Evolutionary conservation across 2,113 vertebrate species (phyloP).

Genomic region (Casuarius casuarius): DNA sequence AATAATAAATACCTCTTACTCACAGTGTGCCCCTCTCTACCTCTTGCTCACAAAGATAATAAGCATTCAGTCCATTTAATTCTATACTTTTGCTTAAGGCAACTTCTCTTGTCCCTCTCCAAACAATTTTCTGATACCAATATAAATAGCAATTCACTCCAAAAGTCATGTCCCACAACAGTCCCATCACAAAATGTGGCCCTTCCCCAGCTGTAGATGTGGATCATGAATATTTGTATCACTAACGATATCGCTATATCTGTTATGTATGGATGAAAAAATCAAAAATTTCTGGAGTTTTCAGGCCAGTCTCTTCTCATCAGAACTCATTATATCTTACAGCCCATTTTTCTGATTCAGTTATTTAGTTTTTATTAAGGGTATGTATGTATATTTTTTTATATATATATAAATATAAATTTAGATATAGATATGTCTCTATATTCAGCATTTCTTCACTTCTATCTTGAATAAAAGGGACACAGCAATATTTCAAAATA

Average conservation of each 20-base stretch:
- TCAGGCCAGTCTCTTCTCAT: background rate
- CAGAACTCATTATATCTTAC: background rate
- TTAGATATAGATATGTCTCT: background rate
- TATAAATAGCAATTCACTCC: background rate
- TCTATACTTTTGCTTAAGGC: background rate
- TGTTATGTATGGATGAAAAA: background rate
- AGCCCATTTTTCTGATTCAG: background rate
- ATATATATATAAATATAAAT: background rate
- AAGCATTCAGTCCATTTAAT: background rate
- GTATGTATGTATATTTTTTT: background rate
- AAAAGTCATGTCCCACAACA: background rate
- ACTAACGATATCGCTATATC: background rate
- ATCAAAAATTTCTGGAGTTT: background rate
- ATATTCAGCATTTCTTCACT: background rate
- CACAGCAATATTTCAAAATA: background rate
- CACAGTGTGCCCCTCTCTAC: background rate
- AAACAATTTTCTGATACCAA: background rate
- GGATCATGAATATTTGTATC: background rate
- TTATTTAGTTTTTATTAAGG: background rate
- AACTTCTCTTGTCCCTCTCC: background rate
- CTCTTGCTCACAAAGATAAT: background rate
- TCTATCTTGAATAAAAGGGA: background rate
- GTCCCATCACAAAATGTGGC: background rate
- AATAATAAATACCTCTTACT: background rate
- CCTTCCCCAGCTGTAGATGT: background rate